Base-by-base conservation (phyloP, 2,113 vertebrate species). In the Ceuthmochares aereus region DNA sequence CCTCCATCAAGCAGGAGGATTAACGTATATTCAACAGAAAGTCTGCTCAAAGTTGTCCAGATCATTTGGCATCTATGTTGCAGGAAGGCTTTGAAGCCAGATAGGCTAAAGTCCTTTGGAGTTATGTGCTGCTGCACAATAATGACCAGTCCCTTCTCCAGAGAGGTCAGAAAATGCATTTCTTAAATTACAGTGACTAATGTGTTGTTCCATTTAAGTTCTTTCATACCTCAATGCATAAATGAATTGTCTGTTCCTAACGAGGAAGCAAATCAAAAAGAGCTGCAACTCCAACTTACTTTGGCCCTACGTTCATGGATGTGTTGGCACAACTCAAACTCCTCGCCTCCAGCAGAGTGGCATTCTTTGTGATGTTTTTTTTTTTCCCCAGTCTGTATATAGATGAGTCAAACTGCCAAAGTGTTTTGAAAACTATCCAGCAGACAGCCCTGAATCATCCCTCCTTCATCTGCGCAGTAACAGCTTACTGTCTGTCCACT, bases 341-440 rank as follows among this genome's bases (percentile, higher is more conserved):
- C 89, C 63, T 90, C 0, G 2, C 74, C 94, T 91, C 73, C 64
- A 90, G 82, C 70, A 25, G 54, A 69, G 45, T n/a, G 82, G 83
- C 82, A 27, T 91, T 58, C 78, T 89, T 64, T 37, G 54, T 12
- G 36, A 68, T 30, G 45, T 58, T 18, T 27, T 9, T 12, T 2
- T 42, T 26, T 40, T 12, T 29, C 45, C n/a, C 32, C 27, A 83
- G 70, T 49, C 70, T 66, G 49, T 19, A 18, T 8, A 8, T 0
- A 51, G 32, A 80, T 94, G 92, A 97, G 85, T 90, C 94, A 84
- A 95, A 64, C 34, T 58, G 45, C 78, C 45, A 49, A 30, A 69
- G 79, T 51, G 15, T 42, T 74, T 77, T 62, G 92, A 55, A 85
- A 76, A 15, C 26, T 16, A 29, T 66, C 87, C 91, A 87, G 78